Evolutionary conservation across 2,888 invertebrate genomes (phyloP).

Genomic region (Glaucopsyche alexis): DNA sequence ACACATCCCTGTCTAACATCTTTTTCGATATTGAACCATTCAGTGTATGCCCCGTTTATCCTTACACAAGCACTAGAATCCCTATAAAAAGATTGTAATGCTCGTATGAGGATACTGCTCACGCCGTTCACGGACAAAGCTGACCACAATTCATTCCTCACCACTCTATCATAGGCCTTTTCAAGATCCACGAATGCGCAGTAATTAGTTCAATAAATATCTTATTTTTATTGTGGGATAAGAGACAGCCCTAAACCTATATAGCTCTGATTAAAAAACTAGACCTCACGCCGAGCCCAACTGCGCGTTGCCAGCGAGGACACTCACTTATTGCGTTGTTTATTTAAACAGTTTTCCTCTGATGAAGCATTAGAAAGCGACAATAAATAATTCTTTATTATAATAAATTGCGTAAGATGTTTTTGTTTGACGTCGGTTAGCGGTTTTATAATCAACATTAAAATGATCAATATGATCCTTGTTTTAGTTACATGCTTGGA

Average conservation of each 20-base stretch:
- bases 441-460: not conserved
- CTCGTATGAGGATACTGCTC: too few relatives aligned
- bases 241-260: not conserved
- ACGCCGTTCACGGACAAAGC: too few relatives aligned
- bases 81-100: too few relatives aligned
- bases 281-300: not conserved
- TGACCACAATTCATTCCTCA: too few relatives aligned
- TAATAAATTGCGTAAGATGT: not conserved
- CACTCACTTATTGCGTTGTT: not conserved
- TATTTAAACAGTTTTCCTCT: not conserved
- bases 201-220: too few relatives aligned
- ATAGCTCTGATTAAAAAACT: conserved; percentile 17
- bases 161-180: too few relatives aligned
- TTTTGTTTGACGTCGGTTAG: not conserved
- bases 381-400: not conserved
- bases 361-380: conserved; percentile 3
- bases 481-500: not conserved
- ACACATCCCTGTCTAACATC: too few relatives aligned
- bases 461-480: not conserved
- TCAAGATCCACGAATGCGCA: too few relatives aligned
- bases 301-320: not conserved
- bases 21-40: too few relatives aligned
- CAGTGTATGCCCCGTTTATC: too few relatives aligned
- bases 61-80: too few relatives aligned
- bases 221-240: too few relatives aligned